These are phyloP conservation scores for Hyperoplus immaculatus DNA, from an alignment of 2,797 vertebrate genomes.

Conservation along the genomic window DNA sequence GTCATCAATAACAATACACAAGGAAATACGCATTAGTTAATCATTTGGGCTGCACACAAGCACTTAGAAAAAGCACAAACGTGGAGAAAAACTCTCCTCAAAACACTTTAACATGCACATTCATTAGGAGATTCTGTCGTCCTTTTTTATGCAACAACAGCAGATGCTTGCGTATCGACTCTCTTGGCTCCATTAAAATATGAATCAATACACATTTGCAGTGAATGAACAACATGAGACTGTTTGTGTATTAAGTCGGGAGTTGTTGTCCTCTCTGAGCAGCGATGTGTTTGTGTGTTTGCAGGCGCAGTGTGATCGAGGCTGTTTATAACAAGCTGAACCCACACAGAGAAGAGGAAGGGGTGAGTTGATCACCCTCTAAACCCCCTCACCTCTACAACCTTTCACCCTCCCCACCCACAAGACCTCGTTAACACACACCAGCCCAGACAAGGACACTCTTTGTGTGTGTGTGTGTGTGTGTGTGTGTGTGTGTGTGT, in stretches of 20 bases:
- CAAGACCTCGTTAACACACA: slow-evolving; percentile 54
- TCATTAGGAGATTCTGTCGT: slow-evolving; percentile 9
- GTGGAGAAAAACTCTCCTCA: slow-evolving; percentile 3
- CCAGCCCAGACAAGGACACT: slow-evolving; percentile 47
- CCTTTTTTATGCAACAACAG: slow-evolving; percentile 29
- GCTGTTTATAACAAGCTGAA: slow-evolving; percentile 98
- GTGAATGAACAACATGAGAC: slow-evolving; percentile 23
- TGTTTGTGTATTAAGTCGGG: slow-evolving; percentile 23
- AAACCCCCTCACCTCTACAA: slow-evolving; percentile 36
- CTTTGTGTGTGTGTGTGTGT: neutral
- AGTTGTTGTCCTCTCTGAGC: slow-evolving; percentile 32
- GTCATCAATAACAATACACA: neutral
- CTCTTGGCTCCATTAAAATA: slow-evolving; percentile 51
- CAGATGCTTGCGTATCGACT: slow-evolving; percentile 30
- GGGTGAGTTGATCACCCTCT: slow-evolving; percentile 89
- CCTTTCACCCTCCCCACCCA: slow-evolving; percentile 25
- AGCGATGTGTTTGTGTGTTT: slow-evolving; percentile 58
- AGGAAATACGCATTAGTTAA: too few relatives aligned
- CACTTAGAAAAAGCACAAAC: slow-evolving; percentile 9
- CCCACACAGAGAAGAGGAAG: slow-evolving; percentile 98
- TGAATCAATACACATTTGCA: slow-evolving; percentile 68
- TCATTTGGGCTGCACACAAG: too few relatives aligned
- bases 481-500: neutral
- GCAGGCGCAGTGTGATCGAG: slow-evolving; percentile 97
- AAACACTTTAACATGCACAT: slow-evolving; percentile 18